Evolutionary conservation across 2,888 invertebrate genomes (phyloP), one percentile per base, ranked within the genome.

Genomic region (Campoplex nolae): DNA sequence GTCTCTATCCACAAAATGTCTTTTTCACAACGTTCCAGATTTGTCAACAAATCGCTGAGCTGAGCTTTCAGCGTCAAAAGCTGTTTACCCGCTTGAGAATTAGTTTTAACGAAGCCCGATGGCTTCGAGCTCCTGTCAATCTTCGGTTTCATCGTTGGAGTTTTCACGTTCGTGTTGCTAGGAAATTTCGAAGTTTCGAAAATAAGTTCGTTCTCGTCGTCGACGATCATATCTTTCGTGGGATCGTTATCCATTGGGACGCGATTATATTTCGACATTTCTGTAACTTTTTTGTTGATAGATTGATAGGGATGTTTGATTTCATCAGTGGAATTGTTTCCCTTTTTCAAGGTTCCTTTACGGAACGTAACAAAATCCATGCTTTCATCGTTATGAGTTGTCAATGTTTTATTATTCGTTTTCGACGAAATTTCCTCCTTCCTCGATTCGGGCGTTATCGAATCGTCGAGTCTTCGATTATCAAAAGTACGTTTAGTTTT

Each of bases 41-140:
- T 83, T 23, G 90, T 91, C 2, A 89, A 80, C 4, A 90, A 32
- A 8, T 90, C 89, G 38, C 79, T 87, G 6, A 90, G 76, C 18
- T 92, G 88, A 45, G 74, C 88, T 82, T 91, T 90, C 18, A 91
- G 74, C 2, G 76, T 87, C 28, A 92, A 45, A 81, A 16, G 74
- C 42, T 38, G 67, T 76, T 2, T 81, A 73, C 76, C 70, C 18
- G 83, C 83, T 23, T 23, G 18, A 13, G 84, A 85, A 42, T 73
- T 67, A 48, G 82, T 70, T 16, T 67, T 70, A 32, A 65, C 9
- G 45, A 75, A 68, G 42, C 11, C 58, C 58, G 84, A 42, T 3
- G 94, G 94, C 86, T 94, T 94, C 4, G 87, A 93, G 48, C 92
- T 93, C 51, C 94, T 90, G 88, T 94, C 93, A 8, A 88, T 80